Conservation (phyloP, 2,113 vertebrate genomes). For the Pseudopodoces humilis region DNA sequence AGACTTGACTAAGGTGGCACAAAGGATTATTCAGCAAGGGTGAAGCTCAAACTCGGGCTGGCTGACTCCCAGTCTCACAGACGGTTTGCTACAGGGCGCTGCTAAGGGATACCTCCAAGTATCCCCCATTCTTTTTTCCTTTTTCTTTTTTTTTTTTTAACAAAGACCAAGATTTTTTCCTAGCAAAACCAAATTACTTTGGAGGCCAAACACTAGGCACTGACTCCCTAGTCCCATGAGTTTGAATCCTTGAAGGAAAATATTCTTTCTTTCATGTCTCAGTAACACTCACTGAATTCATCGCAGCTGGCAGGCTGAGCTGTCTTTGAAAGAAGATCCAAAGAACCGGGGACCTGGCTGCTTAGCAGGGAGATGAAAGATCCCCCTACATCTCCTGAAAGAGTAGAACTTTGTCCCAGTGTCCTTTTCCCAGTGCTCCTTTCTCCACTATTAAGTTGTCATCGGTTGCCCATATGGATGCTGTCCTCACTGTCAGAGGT, state of each 20-base stretch:
- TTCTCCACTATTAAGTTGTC: slow-evolving; percentile 24
- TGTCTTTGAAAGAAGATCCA: slow-evolving; percentile 30
- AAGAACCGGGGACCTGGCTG: not conserved
- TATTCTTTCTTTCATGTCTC: not conserved
- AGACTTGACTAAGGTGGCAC: not conserved
- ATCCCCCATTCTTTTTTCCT: not conserved
- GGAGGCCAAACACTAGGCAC: not conserved
- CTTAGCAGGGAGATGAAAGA: slow-evolving; percentile 23
- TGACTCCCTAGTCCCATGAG: not conserved
- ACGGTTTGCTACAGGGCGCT: not conserved
- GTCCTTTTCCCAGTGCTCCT: not conserved
- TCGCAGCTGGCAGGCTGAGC: not conserved
- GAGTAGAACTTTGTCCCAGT: not conserved
- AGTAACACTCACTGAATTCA: not conserved
- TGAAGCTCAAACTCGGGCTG: not conserved
- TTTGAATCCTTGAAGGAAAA: not conserved
- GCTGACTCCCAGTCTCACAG: not conserved
- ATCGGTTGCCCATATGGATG: not conserved
- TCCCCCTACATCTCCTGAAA: not conserved
- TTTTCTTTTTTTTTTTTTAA: not conserved
- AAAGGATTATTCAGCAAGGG: not conserved
- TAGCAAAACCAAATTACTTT: not conserved
- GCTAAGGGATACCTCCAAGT: not conserved
- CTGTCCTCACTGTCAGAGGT: not conserved
- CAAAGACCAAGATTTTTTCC: not conserved